Evolutionary conservation across 2,113 vertebrate genomes (phyloP).

Genomic region (Cranoglanis bouderius): DNA sequence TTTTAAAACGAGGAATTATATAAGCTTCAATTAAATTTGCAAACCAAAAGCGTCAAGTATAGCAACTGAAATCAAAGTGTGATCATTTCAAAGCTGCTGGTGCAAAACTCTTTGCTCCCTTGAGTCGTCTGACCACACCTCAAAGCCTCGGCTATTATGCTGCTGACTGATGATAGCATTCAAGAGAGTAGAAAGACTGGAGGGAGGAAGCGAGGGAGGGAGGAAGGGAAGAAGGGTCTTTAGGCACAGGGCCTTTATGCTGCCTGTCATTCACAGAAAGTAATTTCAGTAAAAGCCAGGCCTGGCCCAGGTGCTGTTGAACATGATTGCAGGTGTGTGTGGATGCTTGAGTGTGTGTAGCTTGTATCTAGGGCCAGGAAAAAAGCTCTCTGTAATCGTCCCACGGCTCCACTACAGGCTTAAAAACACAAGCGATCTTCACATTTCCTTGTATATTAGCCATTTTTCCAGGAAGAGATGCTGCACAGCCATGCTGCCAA

Average conservation of each 20-base stretch:
- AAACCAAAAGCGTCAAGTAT: background rate
- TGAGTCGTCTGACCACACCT: background rate
- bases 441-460: conserved; percentile 60
- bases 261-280: conserved; percentile 17
- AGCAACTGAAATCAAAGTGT: background rate
- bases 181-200: background rate
- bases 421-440: conserved; percentile 58
- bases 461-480: conserved; percentile 47
- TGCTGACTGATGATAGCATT: background rate
- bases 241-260: background rate
- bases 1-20: background rate
- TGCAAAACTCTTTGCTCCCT: background rate
- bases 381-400: background rate
- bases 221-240: background rate
- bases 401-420: background rate
- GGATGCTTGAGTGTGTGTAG: conserved; percentile 13
- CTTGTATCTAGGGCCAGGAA: background rate
- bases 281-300: conserved; percentile 47
- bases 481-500: conserved; percentile 22
- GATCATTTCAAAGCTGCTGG: background rate
- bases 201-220: background rate
- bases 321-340: conserved; percentile 21
- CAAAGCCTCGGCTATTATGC: background rate
- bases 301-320: conserved; percentile 25
- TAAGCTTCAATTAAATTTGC: conserved; percentile 1